Base-by-base conservation (phyloP, 92 coral and sea anemone genomes). In the Epizoanthus ramosus region DNA sequence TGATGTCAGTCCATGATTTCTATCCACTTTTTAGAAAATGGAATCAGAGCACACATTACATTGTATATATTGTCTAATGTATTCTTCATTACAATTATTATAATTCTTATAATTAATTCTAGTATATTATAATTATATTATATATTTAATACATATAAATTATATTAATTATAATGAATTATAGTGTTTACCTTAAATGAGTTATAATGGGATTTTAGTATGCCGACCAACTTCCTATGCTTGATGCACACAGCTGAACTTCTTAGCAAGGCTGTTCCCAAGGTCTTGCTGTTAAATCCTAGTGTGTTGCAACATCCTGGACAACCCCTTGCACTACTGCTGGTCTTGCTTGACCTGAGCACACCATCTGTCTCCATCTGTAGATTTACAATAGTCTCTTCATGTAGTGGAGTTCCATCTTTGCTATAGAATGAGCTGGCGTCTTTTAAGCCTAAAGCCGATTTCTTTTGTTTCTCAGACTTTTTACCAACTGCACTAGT, bases 211-310 rank as follows among this genome's bases (percentile, higher is more conserved):
- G 5, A 28, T 39, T 63, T 70, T 73, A 79, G 63, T 43, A 63
- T 4, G 19, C 72, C 18, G 5, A 41, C 72, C 72, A 67, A 7
- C 37, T 67, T 3, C 28, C 23, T 79, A 35, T 79, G 84, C 59
- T 24, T 45, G 35, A 5, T 57, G 71, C 84, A 79, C 39, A 79
- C 41, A 41, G 9, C 33, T 63, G 74, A 21, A 63, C 71, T 64
- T 35, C 19, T 45, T 17, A 63, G 73, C 56, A 79, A 57, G 41
- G 63, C 68, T 22, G 57, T 3, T 43, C 43, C 56, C 22, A 79
- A 68, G 28, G 84, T 79, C 53, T 61, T 53, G 24, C 84, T 79
- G 84, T 79, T 37, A 8, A 64, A 45, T 13, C 13, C n/a, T 35
- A 15, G 3, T 64, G 61, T 45, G 47, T 43, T 64, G 25, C 37